These are phyloP conservation scores for Sisor rabdophorus DNA, from an alignment of 2,113 vertebrate genomes.

Conservation along the genomic window DNA sequence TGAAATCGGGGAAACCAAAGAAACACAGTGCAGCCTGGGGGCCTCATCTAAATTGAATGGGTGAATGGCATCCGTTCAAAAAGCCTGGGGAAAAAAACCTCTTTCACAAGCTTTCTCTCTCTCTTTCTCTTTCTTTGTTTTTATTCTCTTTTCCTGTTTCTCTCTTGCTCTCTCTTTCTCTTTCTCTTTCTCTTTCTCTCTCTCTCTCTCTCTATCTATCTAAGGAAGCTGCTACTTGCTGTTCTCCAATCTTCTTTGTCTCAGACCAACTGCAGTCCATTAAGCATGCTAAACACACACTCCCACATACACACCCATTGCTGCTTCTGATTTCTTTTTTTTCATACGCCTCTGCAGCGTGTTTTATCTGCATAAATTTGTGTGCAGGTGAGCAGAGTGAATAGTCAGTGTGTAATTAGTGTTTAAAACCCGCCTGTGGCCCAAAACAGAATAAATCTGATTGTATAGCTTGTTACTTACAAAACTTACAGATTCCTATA, in stretches of 20 bases:
- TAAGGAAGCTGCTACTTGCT: constrained; percentile 39
- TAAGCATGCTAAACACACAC: constrained; percentile 17
- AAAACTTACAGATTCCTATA: not conserved
- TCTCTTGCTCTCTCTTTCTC: constrained; percentile 6
- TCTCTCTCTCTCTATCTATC: constrained; percentile 2
- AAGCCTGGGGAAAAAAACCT: constrained; percentile 38
- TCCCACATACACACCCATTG: constrained; percentile 12
- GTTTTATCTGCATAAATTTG: constrained; percentile 13
- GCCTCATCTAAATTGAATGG: constrained; percentile 45
- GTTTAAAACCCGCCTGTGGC: not conserved
- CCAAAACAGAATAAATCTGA: not conserved
- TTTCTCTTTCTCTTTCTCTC: not conserved
- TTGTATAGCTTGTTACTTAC: not conserved
- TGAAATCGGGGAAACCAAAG: constrained; percentile 47
- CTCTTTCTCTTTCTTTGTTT: constrained; percentile 24
- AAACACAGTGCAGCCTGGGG: constrained; percentile 46
- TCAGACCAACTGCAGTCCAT: constrained; percentile 16
- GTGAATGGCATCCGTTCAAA: constrained; percentile 49
- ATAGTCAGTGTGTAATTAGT: constrained; percentile 9
- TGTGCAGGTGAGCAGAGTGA: constrained; percentile 8
- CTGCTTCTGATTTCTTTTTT: not conserved
- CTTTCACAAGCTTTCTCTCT: constrained; percentile 15
- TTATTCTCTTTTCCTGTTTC: not conserved
- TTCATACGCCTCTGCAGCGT: constrained; percentile 7
- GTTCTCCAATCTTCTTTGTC: not conserved